These are phyloP conservation scores for Pteruthius melanotis DNA, from an alignment of 2,113 vertebrate species.

Conservation along the genomic window DNA sequence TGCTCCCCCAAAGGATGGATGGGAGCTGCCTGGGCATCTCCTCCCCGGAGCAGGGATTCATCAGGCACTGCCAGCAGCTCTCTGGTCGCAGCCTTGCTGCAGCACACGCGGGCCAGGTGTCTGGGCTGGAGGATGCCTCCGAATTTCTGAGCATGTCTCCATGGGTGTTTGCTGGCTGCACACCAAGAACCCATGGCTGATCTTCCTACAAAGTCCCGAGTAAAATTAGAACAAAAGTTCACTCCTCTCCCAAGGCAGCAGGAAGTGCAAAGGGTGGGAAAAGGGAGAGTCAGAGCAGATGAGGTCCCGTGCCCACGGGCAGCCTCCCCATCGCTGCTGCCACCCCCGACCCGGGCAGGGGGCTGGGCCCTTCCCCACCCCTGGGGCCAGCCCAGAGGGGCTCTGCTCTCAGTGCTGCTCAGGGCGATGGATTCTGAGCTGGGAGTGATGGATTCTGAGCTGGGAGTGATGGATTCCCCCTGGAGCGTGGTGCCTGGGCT, in stretches of 20 bases:
- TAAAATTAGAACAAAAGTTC: slow-evolving; percentile 72
- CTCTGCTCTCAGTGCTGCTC: neutral
- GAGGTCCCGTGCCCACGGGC: slow-evolving; percentile 20
- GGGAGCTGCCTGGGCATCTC: neutral
- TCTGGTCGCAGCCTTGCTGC: neutral
- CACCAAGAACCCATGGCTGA: slow-evolving; percentile 65
- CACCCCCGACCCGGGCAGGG: rapidly evolving
- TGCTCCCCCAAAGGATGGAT: neutral
- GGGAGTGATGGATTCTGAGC: neutral
- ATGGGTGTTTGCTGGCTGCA: slow-evolving; percentile 65
- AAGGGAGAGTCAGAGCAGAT: slow-evolving; percentile 30
- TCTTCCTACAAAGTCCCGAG: slow-evolving; percentile 57
- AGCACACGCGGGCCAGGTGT: slow-evolving; percentile 7
- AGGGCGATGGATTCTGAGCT: neutral
- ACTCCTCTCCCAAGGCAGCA: slow-evolving; percentile 63
- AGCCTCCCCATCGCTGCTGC: neutral
- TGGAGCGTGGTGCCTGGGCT: neutral
- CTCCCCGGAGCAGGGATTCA: neutral
- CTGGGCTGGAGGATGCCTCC: slow-evolving; percentile 55
- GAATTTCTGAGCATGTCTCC: slow-evolving; percentile 49
- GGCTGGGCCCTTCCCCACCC: neutral
- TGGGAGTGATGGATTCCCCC: neutral
- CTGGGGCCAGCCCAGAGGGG: neutral
- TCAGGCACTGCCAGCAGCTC: neutral
- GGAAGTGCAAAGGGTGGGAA: slow-evolving; percentile 61